Evolutionary conservation across 2,888 invertebrate genomes (phyloP), one percentile per base, ranked within the genome.

Genomic region (Syrphus vitripennis): DNA sequence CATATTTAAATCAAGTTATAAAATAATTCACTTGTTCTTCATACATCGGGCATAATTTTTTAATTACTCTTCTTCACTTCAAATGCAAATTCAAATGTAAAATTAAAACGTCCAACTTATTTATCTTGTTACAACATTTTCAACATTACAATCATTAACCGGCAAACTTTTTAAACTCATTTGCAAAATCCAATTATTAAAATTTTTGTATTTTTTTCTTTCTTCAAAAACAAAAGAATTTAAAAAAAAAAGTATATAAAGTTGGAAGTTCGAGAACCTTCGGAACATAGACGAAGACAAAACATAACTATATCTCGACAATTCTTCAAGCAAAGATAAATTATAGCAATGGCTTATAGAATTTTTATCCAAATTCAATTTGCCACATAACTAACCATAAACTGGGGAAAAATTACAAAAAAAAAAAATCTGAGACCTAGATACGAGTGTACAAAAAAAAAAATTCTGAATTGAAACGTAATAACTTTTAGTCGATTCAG

Each of bases 371-470:
- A 65, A 82, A 86, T 86, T 82, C 78, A 86, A 86, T 86, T 86
- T 86, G 70, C 82, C 86, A 86, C 86, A 86, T 82, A 82, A 74
- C 86, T 82, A 86, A 77, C 77, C 86, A 86, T 80, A 29, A 72
- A 55, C 65, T 67, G 65, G 31, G 12, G 29, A 40, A 42, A 59
- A 55, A 65, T 57, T 53, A 53, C n/a, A 40, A 61, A 74, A 74
- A 72, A 63, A 9, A 48, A 12, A 42, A 72, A 40, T 0, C 24
- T 14, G 4, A 29, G n/a, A 29, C 65, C 65, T 45, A 42, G 34
- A 45, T 40, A 40, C n/a, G n/a, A n/a, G n/a, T 21, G 5, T 3
- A 31, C 31, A 55, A 21, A 29, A 29, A 19, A 31, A 59, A 71
- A 77, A 72, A 80, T 59, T 40, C 70, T 53, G 67, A 72, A 76